Evolutionary conservation across 2,888 invertebrate species (phyloP).

Genomic region (Scaptomyza cyrtandrae): DNA sequence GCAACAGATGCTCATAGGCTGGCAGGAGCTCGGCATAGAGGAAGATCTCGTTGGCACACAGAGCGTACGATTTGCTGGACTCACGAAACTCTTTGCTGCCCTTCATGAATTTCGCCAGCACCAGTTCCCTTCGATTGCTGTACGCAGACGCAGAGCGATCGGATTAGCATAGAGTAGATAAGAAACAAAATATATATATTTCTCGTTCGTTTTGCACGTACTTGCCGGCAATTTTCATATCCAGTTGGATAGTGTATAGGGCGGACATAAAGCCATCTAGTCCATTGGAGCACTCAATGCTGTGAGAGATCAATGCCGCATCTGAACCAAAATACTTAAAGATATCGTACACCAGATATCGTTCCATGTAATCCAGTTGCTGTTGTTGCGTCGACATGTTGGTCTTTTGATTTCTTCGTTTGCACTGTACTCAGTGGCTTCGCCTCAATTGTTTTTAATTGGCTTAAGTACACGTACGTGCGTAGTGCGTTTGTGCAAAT

Average conservation of each 20-base stretch:
- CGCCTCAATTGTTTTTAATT: constrained; percentile 33
- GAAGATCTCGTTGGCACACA: constrained; percentile 82
- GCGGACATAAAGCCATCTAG: constrained; percentile 84
- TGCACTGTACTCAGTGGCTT: background rate
- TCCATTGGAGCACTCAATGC: constrained; percentile 71
- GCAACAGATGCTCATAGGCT: constrained; percentile 73
- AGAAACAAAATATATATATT: background rate
- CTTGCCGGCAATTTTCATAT: constrained; percentile 54
- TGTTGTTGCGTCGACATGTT: constrained; percentile 41
- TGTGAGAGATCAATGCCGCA: constrained; percentile 52
- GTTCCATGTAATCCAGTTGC: constrained; percentile 75
- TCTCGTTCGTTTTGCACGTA: constrained; percentile 13
- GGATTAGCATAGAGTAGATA: background rate
- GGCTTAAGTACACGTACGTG: constrained; percentile 20
- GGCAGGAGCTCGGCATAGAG: constrained; percentile 81
- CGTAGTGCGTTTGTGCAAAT: background rate
- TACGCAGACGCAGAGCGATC: background rate
- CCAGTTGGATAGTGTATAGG: constrained; percentile 73
- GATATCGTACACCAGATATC: constrained; percentile 75
- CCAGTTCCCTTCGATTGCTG: constrained; percentile 53
- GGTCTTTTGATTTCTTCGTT: background rate
- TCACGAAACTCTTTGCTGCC: constrained; percentile 79
- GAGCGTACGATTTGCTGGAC: constrained; percentile 77
- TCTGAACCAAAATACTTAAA: constrained; percentile 66
- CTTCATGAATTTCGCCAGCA: constrained; percentile 83